These are phyloP conservation scores for Chrysolina oricalcia DNA, from an alignment of 2,888 invertebrate genomes.

Conservation along the genomic window DNA sequence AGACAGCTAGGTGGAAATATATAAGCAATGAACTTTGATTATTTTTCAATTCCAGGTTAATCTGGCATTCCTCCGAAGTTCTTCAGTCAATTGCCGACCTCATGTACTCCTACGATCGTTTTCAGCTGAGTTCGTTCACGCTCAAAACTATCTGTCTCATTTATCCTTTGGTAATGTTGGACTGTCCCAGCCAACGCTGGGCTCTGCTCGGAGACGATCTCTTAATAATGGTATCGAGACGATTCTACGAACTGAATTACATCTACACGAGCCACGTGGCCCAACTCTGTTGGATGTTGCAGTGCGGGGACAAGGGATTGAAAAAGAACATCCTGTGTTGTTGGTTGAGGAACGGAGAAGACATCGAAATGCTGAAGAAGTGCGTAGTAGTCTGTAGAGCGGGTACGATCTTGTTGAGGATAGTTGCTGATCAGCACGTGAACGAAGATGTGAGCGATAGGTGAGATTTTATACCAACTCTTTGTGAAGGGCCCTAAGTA, in stretches of 20 bases:
- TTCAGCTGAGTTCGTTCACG: background rate
- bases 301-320: conserved; percentile 30
- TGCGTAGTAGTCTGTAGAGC: conserved; percentile 37
- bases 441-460: conserved; percentile 38
- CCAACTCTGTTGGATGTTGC: conserved; percentile 47
- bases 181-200: conserved; percentile 21
- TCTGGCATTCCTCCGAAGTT: conserved; percentile 44
- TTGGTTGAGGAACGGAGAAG: conserved; percentile 42
- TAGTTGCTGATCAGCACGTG: conserved; percentile 40
- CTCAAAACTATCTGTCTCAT: conserved; percentile 42
- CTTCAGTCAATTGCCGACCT: conserved; percentile 35
- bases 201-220: conserved; percentile 45
- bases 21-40: background rate
- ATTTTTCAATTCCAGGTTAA: conserved; percentile 33
- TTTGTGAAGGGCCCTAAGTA: too few species aligned
- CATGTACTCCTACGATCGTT: conserved; percentile 45
- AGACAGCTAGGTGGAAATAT: background rate
- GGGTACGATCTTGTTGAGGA: conserved; percentile 39
- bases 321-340: conserved; percentile 31
- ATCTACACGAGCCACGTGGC: conserved; percentile 36
- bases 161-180: conserved; percentile 39
- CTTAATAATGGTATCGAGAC: conserved; percentile 35
- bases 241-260: conserved; percentile 27
- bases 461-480: conserved; percentile 34
- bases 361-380: conserved; percentile 32